Percentiles rank a stretch among this genome's conserved stretches.
Conservation (phyloP, 2,113 vertebrate species). For the Brachyistius frenatus region DNA sequence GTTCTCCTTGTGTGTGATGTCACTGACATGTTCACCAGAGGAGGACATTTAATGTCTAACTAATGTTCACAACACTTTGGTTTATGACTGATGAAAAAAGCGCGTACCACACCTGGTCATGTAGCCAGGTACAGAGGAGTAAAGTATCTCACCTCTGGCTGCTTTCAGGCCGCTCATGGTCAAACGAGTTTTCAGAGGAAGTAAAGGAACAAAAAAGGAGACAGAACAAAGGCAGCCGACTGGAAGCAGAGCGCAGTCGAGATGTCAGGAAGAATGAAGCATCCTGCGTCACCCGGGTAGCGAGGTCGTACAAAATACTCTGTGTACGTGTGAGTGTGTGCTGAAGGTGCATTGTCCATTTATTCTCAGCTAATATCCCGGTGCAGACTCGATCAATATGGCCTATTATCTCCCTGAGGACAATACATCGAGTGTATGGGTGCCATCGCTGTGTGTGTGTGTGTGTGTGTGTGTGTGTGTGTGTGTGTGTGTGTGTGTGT, state of each 20-base stretch:
- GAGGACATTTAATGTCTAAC: neutral
- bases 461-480: conserved; percentile 17
- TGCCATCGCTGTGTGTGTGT: conserved; percentile 19
- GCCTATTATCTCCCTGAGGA: conserved; percentile 54
- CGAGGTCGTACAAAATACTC: conserved; percentile 7
- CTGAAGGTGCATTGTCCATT: conserved; percentile 50
- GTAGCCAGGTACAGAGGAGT: too few species aligned
- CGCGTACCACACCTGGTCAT: too few species aligned
- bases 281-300: conserved; percentile 18
- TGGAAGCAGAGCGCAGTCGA: conserved; percentile 10
- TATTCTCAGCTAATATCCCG: conserved; percentile 48
- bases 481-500: neutral
- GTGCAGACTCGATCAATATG: conserved; percentile 59
- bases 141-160: neutral
- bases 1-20: neutral
- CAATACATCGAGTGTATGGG: conserved; percentile 46
- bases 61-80: too few species aligned
- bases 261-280: conserved; percentile 16
- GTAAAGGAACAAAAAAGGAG: neutral
- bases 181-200: neutral
- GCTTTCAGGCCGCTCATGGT: neutral
- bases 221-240: conserved; percentile 8
- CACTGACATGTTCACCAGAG: neutral
- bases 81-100: too few species aligned
- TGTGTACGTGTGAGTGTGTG: conserved; percentile 22